Conservation (phyloP, 2,113 vertebrate species). For the Petrocephalus microphthalmus region DNA sequence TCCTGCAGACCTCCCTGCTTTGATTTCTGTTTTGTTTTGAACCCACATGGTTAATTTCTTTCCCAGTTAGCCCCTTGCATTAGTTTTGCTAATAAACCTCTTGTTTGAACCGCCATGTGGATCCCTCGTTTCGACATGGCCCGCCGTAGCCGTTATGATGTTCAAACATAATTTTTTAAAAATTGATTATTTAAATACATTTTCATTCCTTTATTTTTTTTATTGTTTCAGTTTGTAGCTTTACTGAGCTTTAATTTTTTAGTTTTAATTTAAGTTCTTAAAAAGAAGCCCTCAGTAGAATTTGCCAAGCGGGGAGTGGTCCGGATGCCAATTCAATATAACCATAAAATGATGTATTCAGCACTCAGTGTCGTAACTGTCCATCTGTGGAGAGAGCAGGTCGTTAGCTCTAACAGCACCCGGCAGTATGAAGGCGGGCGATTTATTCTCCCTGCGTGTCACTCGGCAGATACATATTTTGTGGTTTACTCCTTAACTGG, state of each 20-base stretch:
- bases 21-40: too few relatives aligned
- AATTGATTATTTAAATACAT: neutral
- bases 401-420: neutral
- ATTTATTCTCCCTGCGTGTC: neutral
- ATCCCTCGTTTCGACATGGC: neutral
- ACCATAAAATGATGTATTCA: neutral
- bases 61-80: too few relatives aligned
- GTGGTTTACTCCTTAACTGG: neutral
- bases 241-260: neutral
- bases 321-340: neutral
- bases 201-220: neutral
- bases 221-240: neutral
- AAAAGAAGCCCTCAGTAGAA: neutral
- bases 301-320: neutral
- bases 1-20: too few relatives aligned
- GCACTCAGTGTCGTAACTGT: neutral
- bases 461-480: neutral
- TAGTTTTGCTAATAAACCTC: neutral
- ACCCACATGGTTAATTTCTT: too few relatives aligned
- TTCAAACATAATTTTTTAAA: neutral
- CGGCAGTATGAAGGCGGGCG: neutral
- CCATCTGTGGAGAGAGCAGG: neutral
- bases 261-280: neutral
- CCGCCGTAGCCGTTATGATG: neutral
- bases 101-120: neutral